phyloP scores from a whole-genome alignment of 2,888 invertebrate genomes.

The Drosophila barbarae region DNA sequence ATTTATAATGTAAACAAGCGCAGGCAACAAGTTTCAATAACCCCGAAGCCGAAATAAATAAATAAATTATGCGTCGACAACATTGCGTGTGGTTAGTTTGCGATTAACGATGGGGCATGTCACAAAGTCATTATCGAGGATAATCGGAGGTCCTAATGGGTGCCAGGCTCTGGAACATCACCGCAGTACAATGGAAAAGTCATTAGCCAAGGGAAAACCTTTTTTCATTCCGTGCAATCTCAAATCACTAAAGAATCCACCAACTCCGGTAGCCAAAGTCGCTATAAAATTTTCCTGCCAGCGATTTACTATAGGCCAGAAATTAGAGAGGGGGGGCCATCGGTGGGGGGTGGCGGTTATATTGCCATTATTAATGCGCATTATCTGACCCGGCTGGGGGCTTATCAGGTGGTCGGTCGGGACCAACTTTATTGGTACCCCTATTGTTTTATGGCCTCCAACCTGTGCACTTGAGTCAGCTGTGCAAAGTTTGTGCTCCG shows the following conservation, averaged over 20 bases:
- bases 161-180: conserved; percentile 25
- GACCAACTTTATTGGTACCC: conserved; percentile 31
- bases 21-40: conserved; percentile 72
- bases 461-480: conserved; percentile 42
- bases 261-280: conserved; percentile 26
- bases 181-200: conserved; percentile 13
- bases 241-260: conserved; percentile 6
- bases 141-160: conserved; percentile 25
- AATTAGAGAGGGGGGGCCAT: neutral
- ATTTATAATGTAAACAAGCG: conserved; percentile 60
- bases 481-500: conserved; percentile 23
- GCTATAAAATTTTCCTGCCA: conserved; percentile 33
- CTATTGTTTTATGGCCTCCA: conserved; percentile 37
- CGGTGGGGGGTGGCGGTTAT: conserved; percentile 21
- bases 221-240: conserved; percentile 7
- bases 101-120: conserved; percentile 31
- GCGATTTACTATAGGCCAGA: conserved; percentile 30
- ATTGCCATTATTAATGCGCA: conserved; percentile 44
- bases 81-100: conserved; percentile 40
- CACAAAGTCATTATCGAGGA: conserved; percentile 18
- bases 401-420: conserved; percentile 29
- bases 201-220: conserved; percentile 26
- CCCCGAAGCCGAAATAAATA: conserved; percentile 44
- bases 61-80: conserved; percentile 28
- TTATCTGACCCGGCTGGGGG: conserved; percentile 38